phyloP scores from a whole-genome alignment of 2,888 invertebrate species.

The Caenorhabditis drosophilae region DNA sequence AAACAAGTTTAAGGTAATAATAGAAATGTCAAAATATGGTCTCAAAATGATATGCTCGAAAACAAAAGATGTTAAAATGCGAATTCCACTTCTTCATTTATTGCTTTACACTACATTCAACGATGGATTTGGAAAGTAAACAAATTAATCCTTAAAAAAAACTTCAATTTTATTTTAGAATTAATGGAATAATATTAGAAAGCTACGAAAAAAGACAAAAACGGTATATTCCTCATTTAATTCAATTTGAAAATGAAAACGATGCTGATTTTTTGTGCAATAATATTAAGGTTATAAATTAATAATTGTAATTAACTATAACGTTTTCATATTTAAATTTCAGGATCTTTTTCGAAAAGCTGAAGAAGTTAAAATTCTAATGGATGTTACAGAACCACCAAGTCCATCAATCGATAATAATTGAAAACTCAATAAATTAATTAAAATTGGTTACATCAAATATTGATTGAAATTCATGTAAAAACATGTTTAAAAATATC shows the following conservation, averaged over 20 bases:
- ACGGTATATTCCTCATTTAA: constrained; percentile 15
- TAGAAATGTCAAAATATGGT: constrained; percentile 35
- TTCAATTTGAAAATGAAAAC: constrained; percentile 9
- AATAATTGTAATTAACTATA: too few relatives aligned
- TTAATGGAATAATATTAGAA: constrained; percentile 19
- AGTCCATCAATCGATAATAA: constrained; percentile 13
- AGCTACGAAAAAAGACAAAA: constrained; percentile 7
- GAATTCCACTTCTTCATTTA: constrained; percentile 35
- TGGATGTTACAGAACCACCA: constrained; percentile 22
- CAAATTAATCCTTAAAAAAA: not conserved
- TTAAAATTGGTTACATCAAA: too few relatives aligned
- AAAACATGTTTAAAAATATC: too few relatives aligned
- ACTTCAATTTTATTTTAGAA: constrained; percentile 2
- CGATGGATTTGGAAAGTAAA: constrained; percentile 38
- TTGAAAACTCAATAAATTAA: too few relatives aligned
- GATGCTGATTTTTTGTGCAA: constrained; percentile 11
- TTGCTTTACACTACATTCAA: constrained; percentile 20
- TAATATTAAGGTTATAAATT: too few relatives aligned
- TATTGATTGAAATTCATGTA: too few relatives aligned
- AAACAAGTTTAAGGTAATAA: constrained; percentile 14
- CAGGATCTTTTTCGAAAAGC: constrained; percentile 11
- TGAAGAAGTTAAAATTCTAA: constrained; percentile 15
- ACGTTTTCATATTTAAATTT: not conserved
- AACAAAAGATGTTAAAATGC: constrained; percentile 6
- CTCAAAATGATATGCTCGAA: constrained; percentile 21